Base-by-base conservation (phyloP, 2,113 vertebrate species). In the Ptilorrhoa leucosticta region DNA sequence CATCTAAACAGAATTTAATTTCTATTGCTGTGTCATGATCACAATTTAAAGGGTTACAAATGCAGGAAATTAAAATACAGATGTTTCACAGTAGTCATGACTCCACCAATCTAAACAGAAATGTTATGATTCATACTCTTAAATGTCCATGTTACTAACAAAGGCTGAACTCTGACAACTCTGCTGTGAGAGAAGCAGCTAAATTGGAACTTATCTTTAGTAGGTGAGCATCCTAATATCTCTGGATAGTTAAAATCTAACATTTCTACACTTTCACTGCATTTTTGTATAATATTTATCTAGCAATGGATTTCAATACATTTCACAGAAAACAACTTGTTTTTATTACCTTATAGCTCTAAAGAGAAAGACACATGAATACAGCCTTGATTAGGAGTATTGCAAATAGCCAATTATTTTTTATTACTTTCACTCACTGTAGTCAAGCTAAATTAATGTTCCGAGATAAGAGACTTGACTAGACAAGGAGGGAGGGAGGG, bases 401-500 rank as follows among this genome's bases (percentile, higher is more conserved):
- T 94, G 78, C 40, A 95, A 97, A 91, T 65, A 92, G 76, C 37
- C 54, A 95, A 85, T 91, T 93, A 93, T 58, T 95, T 98, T 95
- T 96, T 89, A 96, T 95, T 63, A 76, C 47, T 87, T 94, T 68
- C 76, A 60, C 27, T 94, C 64, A 71, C 89, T 87, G 72, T 89
- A 94, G 80, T 78, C 45, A 87, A 57, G 88, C 75, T 95, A 94
- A 91, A 78, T 93, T 97, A 96, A 96, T 85, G 81, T 96, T 95
- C 33, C 3, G 3, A 95, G 78, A 80, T 91, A 96, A 95, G 81
- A 93, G 65, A 79, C 81, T 87, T 8, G 6, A 73, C 69, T 82
- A 87, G 81, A 87, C 83, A 65, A 66, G 57, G 14, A 79, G n/a
- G 66, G 54, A 93, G 53, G 71, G 40, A 86, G 53, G 48, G 21